A percentile compares a stretch with the other conserved stretches of the same genome.
Conservation (phyloP, 2,113 vertebrate species). For the Malurus elegans region DNA sequence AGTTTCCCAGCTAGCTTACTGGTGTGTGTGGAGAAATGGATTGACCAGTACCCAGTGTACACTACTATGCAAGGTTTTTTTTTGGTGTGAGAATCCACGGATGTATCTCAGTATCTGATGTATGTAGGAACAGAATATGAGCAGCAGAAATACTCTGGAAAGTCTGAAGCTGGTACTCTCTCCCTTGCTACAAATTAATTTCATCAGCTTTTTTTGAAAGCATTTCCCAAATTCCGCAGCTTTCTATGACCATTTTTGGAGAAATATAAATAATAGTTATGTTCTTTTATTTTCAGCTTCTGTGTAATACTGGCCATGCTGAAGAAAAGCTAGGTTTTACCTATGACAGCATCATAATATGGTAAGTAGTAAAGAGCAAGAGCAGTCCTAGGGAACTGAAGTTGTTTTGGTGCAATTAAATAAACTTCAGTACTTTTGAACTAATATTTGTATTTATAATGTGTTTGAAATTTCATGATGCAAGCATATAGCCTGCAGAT, state of each 20-base stretch:
- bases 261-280: background rate
- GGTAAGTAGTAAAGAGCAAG: slow-evolving; percentile 77
- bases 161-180: background rate
- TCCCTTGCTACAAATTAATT: background rate
- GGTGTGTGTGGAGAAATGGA: background rate
- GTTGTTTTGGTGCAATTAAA: background rate
- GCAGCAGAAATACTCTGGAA: background rate
- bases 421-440: background rate
- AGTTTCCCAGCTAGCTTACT: background rate
- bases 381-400: background rate
- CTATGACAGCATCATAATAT: slow-evolving; percentile 97
- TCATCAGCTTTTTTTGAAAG: background rate
- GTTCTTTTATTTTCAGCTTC: slow-evolving; percentile 81
- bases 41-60: background rate
- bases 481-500: background rate
- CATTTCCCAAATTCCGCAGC: background rate
- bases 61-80: background rate
- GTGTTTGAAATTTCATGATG: background rate
- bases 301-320: slow-evolving; percentile 89
- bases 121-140: background rate
- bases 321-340: slow-evolving; percentile 96
- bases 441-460: background rate
- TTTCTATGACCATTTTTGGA: background rate
- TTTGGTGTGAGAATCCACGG: background rate
- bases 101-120: fast-evolving